phyloP scores from a whole-genome alignment of 2,888 invertebrate genomes.

The Antheraea assamensis region DNA sequence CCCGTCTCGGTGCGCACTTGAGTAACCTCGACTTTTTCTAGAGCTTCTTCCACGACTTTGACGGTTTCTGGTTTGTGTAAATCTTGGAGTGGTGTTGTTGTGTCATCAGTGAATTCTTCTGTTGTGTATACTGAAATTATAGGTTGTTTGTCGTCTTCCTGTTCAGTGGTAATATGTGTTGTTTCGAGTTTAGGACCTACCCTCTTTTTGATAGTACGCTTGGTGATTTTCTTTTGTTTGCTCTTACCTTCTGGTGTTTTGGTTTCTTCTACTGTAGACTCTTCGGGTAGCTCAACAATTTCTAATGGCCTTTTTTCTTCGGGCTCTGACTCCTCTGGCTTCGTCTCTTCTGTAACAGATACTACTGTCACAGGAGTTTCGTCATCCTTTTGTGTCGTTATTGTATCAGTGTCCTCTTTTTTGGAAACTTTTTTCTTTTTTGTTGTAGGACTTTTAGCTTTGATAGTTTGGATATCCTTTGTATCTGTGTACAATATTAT shows the following conservation, averaged over 20 bases:
- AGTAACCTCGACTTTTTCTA: slow-evolving; percentile 41
- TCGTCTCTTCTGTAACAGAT: slow-evolving; percentile 26
- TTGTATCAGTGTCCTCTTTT: slow-evolving; percentile 37
- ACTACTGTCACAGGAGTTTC: slow-evolving; percentile 32
- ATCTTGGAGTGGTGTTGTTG: slow-evolving; percentile 21
- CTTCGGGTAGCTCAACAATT: slow-evolving; percentile 51
- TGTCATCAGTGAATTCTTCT: slow-evolving; percentile 35
- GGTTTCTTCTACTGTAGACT: slow-evolving; percentile 44
- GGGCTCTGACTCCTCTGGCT: slow-evolving; percentile 28
- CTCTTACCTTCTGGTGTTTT: slow-evolving; percentile 42
- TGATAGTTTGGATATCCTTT: slow-evolving; percentile 46
- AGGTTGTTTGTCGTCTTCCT: slow-evolving; percentile 27
- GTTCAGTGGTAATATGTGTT: slow-evolving; percentile 31
- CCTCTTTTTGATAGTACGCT: slow-evolving; percentile 40
- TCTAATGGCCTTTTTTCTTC: neutral
- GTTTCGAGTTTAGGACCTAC: slow-evolving; percentile 41
- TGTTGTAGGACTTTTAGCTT: slow-evolving; percentile 31
- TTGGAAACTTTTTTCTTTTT: slow-evolving; percentile 53
- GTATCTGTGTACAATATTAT: slow-evolving; percentile 28
- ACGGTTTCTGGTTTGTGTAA: slow-evolving; percentile 25
- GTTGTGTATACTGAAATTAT: slow-evolving; percentile 41
- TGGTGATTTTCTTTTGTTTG: slow-evolving; percentile 45
- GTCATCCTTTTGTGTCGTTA: slow-evolving; percentile 31
- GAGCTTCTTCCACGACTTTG: slow-evolving; percentile 37
- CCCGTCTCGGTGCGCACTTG: slow-evolving; percentile 32